phyloP scores from a whole-genome alignment of 2,888 invertebrate genomes.

The Gerris lacustris region DNA sequence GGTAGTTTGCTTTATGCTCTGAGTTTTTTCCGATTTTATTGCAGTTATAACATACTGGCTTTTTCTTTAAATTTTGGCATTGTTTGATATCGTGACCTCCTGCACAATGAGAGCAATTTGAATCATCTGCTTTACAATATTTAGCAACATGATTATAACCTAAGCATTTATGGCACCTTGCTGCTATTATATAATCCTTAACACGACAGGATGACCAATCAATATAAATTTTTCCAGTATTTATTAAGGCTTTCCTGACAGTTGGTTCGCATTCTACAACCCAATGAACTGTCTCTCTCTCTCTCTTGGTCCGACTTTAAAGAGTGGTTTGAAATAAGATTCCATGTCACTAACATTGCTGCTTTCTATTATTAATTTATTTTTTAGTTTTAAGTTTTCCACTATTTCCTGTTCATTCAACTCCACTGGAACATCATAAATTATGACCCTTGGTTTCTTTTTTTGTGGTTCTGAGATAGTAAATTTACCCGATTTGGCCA shows the following conservation, averaged over 20 bases:
- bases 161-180: background rate
- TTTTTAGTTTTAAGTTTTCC: background rate
- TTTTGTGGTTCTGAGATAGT: background rate
- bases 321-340: background rate
- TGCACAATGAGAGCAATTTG: background rate
- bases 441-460: background rate
- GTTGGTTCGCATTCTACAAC: background rate
- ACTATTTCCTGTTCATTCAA: background rate
- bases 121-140: background rate
- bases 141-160: background rate
- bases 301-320: background rate
- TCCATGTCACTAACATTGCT: background rate
- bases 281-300: background rate
- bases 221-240: background rate
- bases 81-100: background rate
- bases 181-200: background rate
- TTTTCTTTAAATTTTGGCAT: background rate
- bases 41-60: background rate
- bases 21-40: background rate
- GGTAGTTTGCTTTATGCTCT: background rate
- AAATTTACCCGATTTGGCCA: background rate
- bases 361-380: background rate
- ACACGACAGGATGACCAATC: background rate
- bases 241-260: background rate
- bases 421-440: background rate